These are phyloP conservation scores for Drosophila greeni DNA, from an alignment of 2,888 invertebrate species.

Conservation along the genomic window DNA sequence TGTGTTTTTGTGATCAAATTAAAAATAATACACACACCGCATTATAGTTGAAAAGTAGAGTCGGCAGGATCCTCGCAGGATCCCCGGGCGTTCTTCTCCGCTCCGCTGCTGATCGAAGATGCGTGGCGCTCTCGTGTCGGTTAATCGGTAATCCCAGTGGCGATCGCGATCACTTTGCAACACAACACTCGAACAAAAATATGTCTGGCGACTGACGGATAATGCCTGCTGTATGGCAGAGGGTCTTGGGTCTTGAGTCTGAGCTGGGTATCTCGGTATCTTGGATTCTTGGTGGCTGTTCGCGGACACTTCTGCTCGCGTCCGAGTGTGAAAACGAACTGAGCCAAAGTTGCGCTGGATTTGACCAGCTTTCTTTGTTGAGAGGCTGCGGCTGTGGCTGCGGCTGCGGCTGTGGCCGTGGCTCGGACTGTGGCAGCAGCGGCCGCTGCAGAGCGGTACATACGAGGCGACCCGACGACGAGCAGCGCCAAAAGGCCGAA, in stretches of 20 bases:
- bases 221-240: not conserved
- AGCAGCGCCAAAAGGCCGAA: slow-evolving; percentile 41
- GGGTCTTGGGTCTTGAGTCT: not conserved
- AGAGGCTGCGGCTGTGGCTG: slow-evolving; percentile 55
- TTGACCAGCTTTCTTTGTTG: slow-evolving; percentile 77
- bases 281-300: slow-evolving; percentile 26
- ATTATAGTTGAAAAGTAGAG: slow-evolving; percentile 61
- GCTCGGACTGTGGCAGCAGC: slow-evolving; percentile 3
- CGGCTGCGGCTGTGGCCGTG: not conserved
- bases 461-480: slow-evolving; percentile 11
- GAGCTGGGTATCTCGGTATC: not conserved
- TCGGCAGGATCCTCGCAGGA: slow-evolving; percentile 36
- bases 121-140: not conserved
- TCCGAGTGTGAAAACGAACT: slow-evolving; percentile 77
- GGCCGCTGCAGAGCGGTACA: slow-evolving; percentile 31
- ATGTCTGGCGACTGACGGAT: not conserved
- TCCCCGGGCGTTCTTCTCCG: slow-evolving; percentile 25
- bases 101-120: slow-evolving; percentile 1
- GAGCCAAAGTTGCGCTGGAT: slow-evolving; percentile 71
- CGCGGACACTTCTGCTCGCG: slow-evolving; percentile 67
- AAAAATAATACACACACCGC: slow-evolving; percentile 72
- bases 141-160: slow-evolving; percentile 18
- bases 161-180: slow-evolving; percentile 16
- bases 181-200: slow-evolving; percentile 36
- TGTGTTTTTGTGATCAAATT: slow-evolving; percentile 19